phyloP scores from a whole-genome alignment of 2,888 invertebrate species.

The Schizotus pectinicornis region DNA sequence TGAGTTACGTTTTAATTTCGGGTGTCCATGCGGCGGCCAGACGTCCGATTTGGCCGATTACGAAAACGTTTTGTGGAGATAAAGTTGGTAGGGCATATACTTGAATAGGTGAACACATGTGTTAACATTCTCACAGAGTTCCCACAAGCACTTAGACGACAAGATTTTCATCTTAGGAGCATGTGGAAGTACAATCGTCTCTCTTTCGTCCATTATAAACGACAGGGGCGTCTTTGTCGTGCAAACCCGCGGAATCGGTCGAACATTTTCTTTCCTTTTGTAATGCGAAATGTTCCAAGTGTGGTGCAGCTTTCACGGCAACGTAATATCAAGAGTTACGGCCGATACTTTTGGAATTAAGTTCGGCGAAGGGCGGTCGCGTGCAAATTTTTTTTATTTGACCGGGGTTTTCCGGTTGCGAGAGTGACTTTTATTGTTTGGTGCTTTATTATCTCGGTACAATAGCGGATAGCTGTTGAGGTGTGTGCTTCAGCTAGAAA shows the following conservation, averaged over 20 bases:
- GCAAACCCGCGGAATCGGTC: constrained; percentile 27
- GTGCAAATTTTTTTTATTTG: constrained; percentile 22
- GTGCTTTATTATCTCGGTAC: constrained; percentile 23
- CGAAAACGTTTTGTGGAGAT: constrained; percentile 9
- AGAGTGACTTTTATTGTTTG: constrained; percentile 25
- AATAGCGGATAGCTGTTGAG: constrained; percentile 18
- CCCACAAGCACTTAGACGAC: constrained; percentile 56
- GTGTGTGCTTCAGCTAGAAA: constrained; percentile 21
- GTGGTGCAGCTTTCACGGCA: constrained; percentile 27
- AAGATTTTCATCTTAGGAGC: constrained; percentile 57
- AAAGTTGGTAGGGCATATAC: constrained; percentile 32
- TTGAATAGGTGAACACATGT: constrained; percentile 51
- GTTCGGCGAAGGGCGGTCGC: constrained; percentile 7
- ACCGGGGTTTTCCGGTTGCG: constrained; percentile 14
- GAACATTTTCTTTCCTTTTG: constrained; percentile 32
- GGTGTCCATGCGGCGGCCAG: too few relatives aligned
- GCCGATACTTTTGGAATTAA: constrained; percentile 23
- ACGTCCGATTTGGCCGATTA: neutral
- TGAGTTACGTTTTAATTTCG: too few relatives aligned
- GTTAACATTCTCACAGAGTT: constrained; percentile 56
- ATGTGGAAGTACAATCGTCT: constrained; percentile 38
- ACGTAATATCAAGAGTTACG: constrained; percentile 25
- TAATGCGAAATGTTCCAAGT: constrained; percentile 30
- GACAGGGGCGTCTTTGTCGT: constrained; percentile 8
- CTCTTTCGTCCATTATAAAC: constrained; percentile 8